These are phyloP conservation scores for Lampris megalopsis DNA, from an alignment of 2,113 vertebrate species.

Conservation along the genomic window DNA sequence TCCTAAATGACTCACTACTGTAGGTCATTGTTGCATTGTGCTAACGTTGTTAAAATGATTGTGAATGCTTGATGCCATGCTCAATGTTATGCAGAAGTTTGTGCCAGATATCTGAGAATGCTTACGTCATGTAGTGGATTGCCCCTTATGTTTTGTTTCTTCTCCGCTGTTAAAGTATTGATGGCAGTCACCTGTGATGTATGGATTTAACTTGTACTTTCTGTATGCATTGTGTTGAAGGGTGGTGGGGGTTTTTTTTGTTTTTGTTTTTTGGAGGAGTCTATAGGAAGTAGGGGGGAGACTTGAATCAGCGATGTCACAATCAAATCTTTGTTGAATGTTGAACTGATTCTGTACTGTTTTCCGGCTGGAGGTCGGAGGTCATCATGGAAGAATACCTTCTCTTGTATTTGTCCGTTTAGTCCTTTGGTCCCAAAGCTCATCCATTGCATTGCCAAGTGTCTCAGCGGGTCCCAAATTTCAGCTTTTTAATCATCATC, in stretches of 20 bases:
- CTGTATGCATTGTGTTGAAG: slow-evolving; percentile 39
- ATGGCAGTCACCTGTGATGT: slow-evolving; percentile 65
- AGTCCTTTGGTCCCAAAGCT: slow-evolving; percentile 60
- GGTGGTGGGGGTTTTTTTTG: slow-evolving; percentile 1
- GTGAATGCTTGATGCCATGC: slow-evolving; percentile 63
- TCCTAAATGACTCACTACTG: slow-evolving; percentile 40
- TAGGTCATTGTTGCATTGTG: slow-evolving; percentile 51
- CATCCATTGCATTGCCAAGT: slow-evolving; percentile 50
- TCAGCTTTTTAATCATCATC: slow-evolving; percentile 53
- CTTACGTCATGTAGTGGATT: slow-evolving; percentile 53
- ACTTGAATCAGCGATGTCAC: slow-evolving; percentile 80
- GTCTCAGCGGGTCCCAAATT: slow-evolving; percentile 68
- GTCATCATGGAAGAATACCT: slow-evolving; percentile 61
- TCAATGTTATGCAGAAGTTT: slow-evolving; percentile 58
- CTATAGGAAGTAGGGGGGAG: slow-evolving; percentile 44
- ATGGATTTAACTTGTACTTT: slow-evolving; percentile 66
- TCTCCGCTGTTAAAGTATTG: slow-evolving; percentile 48
- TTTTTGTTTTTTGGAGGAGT: background rate
- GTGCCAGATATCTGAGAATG: slow-evolving; percentile 39
- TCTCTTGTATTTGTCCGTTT: slow-evolving; percentile 58
- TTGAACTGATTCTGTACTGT: slow-evolving; percentile 69
- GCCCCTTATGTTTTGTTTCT: slow-evolving; percentile 34
- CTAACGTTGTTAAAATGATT: slow-evolving; percentile 14
- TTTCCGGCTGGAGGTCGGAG: slow-evolving; percentile 77
- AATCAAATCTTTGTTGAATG: slow-evolving; percentile 78